These are phyloP conservation scores for Probaryconus sp. DNA, from an alignment of 1,140 invertebrate species.

Conservation along the genomic window DNA sequence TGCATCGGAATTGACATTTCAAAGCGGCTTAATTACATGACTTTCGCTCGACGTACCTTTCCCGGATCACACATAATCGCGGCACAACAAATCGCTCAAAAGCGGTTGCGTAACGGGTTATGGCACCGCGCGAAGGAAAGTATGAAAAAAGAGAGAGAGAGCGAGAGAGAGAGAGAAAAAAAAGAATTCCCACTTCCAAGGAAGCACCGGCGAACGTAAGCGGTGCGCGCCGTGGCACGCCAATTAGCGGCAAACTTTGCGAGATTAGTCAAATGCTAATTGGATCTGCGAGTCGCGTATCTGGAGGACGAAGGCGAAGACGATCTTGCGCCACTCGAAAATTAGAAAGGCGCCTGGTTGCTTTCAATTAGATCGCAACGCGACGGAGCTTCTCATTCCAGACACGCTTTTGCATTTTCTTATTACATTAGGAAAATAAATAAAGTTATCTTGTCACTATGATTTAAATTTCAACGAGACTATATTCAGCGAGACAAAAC, in stretches of 20 bases:
- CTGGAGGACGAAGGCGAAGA: slow-evolving; percentile 45
- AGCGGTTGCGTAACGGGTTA: slow-evolving; percentile 37
- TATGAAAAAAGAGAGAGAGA: neutral
- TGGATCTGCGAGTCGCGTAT: slow-evolving; percentile 29
- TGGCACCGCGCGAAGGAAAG: neutral
- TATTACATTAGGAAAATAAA: too few relatives aligned
- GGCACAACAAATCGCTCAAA: slow-evolving; percentile 37
- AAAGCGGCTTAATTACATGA: slow-evolving; percentile 32
- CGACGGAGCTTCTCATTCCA: too few relatives aligned
- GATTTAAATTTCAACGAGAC: too few relatives aligned
- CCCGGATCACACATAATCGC: slow-evolving; percentile 17
- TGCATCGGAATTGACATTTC: slow-evolving; percentile 37
- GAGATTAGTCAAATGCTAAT: slow-evolving; percentile 63
- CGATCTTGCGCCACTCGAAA: slow-evolving; percentile 62
- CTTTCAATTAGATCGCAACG: slow-evolving; percentile 61
- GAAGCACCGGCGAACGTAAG: slow-evolving; percentile 4
- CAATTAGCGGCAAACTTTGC: slow-evolving; percentile 44
- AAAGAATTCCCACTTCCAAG: slow-evolving; percentile 16
- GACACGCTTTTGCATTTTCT: too few relatives aligned
- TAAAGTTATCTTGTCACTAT: too few relatives aligned
- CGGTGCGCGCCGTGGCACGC: slow-evolving; percentile 16
- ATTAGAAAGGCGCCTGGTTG: slow-evolving; percentile 64
- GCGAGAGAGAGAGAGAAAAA: neutral
- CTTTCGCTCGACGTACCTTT: slow-evolving; percentile 37
- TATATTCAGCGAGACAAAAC: too few relatives aligned